phyloP scores from a whole-genome alignment of 1,140 invertebrate species.

The Lamellibrachia luymesi region DNA sequence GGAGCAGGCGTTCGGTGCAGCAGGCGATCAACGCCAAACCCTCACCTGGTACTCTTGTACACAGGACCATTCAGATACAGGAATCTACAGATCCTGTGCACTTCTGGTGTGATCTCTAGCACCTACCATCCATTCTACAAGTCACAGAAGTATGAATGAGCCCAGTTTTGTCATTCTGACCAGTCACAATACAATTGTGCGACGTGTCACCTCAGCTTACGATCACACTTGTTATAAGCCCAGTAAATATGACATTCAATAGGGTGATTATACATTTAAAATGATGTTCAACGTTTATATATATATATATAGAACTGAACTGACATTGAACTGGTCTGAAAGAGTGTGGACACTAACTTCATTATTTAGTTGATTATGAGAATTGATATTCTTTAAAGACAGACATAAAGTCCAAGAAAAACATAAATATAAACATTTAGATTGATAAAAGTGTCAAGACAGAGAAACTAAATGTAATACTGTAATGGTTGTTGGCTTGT shows the following conservation, averaged over 20 bases:
- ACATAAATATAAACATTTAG: too few relatives aligned
- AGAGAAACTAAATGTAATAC: neutral
- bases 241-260: neutral
- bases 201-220: neutral
- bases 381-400: too few relatives aligned
- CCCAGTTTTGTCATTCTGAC: neutral
- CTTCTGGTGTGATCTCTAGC: neutral
- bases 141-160: neutral
- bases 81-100: neutral
- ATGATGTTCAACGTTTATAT: too few relatives aligned
- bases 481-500: neutral
- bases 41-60: neutral
- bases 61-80: neutral
- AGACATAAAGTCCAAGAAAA: too few relatives aligned
- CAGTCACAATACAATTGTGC: slow-evolving; percentile 8
- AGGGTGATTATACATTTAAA: too few relatives aligned
- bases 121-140: neutral
- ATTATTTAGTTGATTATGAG: too few relatives aligned
- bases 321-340: too few relatives aligned
- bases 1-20: neutral
- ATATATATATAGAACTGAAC: too few relatives aligned
- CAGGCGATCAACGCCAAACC: neutral
- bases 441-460: too few relatives aligned
- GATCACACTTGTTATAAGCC: neutral
- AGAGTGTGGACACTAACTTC: too few relatives aligned